These are phyloP conservation scores for Holcopasites calliopsidis DNA, from an alignment of 1,140 invertebrate species.

Conservation along the genomic window DNA sequence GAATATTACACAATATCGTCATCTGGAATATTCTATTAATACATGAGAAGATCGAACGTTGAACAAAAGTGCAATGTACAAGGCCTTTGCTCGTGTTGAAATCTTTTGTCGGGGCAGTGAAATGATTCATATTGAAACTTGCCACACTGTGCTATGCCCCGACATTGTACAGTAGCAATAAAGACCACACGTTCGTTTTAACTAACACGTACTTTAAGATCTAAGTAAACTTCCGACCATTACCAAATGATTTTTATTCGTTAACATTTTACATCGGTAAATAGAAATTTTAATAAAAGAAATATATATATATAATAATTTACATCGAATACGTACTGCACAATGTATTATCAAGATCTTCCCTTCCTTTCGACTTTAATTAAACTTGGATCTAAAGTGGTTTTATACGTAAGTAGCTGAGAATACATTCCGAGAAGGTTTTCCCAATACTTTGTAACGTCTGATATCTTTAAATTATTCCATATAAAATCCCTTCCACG, in stretches of 20 bases:
- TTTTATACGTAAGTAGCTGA: conserved; percentile 87
- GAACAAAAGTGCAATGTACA: conserved; percentile 10
- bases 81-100: conserved; percentile 45
- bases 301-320: conserved; percentile 26
- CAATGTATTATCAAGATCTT: conserved; percentile 12
- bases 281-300: conserved; percentile 29
- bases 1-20: conserved; percentile 12
- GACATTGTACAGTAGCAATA: conserved; percentile 70
- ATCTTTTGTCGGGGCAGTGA: conserved; percentile 32
- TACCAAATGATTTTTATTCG: conserved; percentile 33
- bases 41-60: not conserved
- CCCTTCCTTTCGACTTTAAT: conserved; percentile 75
- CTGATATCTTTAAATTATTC: conserved; percentile 90
- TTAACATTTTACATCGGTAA: conserved; percentile 23
- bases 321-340: not conserved
- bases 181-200: conserved; percentile 60
- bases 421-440: conserved; percentile 89
- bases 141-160: conserved; percentile 52
- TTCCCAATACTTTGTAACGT: conserved; percentile 94
- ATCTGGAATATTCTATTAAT: not conserved
- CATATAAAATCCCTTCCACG: conserved; percentile 90
- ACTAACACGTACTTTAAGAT: conserved; percentile 21
- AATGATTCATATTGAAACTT: conserved; percentile 70
- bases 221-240: not conserved
- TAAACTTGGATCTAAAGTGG: conserved; percentile 81